A percentile compares a stretch with the other conserved stretches of the same genome.
phyloP scores from a whole-genome alignment of 2,888 invertebrate genomes.

The Callyntrura sp. region DNA sequence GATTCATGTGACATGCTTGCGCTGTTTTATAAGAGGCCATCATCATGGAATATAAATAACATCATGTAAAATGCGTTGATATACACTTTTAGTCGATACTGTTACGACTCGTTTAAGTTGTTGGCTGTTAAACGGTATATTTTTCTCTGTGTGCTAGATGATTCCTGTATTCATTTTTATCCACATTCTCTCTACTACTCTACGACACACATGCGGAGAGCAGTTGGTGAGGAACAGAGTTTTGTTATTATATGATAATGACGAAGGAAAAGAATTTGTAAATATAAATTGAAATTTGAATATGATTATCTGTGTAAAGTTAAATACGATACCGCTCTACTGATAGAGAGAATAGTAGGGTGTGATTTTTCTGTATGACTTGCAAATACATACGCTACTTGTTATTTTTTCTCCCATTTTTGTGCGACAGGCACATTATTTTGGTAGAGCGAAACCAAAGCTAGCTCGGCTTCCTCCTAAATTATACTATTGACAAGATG shows the following conservation, averaged over 20 bases:
- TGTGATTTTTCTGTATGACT: neutral
- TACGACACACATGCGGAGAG: too few species aligned
- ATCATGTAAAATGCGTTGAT: neutral
- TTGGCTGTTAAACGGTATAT: neutral
- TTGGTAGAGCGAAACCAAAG: neutral
- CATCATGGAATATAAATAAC: neutral
- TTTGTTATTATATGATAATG: neutral
- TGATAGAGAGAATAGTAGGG: too few species aligned
- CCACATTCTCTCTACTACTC: neutral
- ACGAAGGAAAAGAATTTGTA: neutral
- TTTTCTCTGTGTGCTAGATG: neutral
- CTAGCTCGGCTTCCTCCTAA: neutral
- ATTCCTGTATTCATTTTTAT: too few species aligned
- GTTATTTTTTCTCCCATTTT: neutral
- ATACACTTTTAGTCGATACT: neutral
- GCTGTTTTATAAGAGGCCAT: neutral
- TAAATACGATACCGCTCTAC: neutral
- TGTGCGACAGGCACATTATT: neutral
- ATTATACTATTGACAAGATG: neutral
- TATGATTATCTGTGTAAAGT: constrained; percentile 15
- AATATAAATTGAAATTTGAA: constrained; percentile 45
- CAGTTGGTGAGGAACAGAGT: too few species aligned
- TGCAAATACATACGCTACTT: neutral
- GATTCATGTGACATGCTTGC: constrained; percentile 18
- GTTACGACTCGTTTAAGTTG: too few species aligned